A percentile compares a stretch with the other conserved stretches of the same genome.
Evolutionary conservation across 2,797 vertebrate genomes (phyloP).

Genomic region (Nyctibius grandis): DNA sequence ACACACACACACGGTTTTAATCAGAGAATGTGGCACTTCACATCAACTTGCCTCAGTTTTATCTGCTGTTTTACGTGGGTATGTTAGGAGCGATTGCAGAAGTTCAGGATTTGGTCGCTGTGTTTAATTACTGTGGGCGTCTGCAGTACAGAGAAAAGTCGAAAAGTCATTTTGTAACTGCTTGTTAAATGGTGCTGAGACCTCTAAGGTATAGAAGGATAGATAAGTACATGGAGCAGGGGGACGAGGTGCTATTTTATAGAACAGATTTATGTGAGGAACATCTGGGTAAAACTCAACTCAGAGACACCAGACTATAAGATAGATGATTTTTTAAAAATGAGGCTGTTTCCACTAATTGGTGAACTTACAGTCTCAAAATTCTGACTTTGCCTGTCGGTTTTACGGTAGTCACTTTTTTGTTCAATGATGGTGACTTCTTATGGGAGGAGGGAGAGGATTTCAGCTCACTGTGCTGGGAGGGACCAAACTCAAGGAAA

Average conservation of each 20-base stretch:
- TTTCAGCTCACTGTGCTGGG: constrained; percentile 76
- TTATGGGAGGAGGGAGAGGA: constrained; percentile 20
- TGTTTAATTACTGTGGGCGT: not conserved
- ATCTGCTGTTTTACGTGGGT: not conserved
- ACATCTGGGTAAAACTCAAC: not conserved
- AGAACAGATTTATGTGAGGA: constrained; percentile 13
- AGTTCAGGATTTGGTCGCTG: not conserved
- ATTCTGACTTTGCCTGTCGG: constrained; percentile 47
- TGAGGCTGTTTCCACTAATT: not conserved
- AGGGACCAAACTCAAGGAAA: constrained; percentile 81
- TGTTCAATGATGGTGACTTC: constrained; percentile 49
- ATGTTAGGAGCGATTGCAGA: not conserved
- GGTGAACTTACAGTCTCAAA: constrained; percentile 41
- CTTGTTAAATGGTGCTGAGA: constrained; percentile 35
- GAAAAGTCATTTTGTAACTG: not conserved
- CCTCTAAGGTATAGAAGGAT: not conserved
- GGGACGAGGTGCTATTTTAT: constrained; percentile 38
- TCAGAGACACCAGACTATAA: not conserved
- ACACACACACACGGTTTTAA: not conserved
- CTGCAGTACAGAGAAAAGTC: not conserved
- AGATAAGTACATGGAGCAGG: not conserved
- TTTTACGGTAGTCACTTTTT: constrained; percentile 47
- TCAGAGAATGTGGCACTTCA: not conserved
- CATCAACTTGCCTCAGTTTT: not conserved
- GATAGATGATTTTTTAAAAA: not conserved